These are phyloP conservation scores for Steatornis caripensis DNA, from an alignment of 2,113 vertebrate genomes.

Conservation along the genomic window DNA sequence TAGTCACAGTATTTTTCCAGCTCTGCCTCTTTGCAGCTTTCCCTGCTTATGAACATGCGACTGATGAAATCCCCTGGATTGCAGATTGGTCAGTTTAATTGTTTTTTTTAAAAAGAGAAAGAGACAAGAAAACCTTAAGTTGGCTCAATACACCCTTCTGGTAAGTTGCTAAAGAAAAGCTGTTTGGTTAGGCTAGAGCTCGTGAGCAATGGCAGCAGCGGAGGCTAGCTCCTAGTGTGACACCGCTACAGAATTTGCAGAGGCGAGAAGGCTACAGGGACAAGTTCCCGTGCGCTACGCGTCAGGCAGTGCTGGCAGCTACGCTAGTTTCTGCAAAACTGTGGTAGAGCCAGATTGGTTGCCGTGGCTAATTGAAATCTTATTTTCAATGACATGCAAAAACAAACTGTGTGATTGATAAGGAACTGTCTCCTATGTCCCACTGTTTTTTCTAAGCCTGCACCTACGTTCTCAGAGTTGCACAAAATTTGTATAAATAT, in stretches of 20 bases:
- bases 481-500: not conserved
- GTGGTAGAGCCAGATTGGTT: not conserved
- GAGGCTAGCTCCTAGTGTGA: not conserved
- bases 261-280: not conserved
- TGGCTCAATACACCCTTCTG: not conserved
- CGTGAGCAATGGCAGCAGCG: not conserved
- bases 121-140: not conserved
- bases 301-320: not conserved
- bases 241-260: not conserved
- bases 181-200: not conserved
- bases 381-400: not conserved
- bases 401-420: not conserved
- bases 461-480: not conserved
- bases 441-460: not conserved
- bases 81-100: not conserved
- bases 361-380: not conserved
- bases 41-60: constrained; percentile 80
- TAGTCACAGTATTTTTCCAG: constrained; percentile 79
- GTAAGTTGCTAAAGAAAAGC: not conserved
- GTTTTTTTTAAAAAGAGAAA: not conserved
- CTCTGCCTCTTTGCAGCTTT: constrained; percentile 69
- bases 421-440: not conserved
- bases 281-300: not conserved
- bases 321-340: not conserved
- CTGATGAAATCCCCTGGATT: constrained; percentile 83